phyloP scores from a whole-genome alignment of 2,888 invertebrate species.

The Troides oblongomaculatus region DNA sequence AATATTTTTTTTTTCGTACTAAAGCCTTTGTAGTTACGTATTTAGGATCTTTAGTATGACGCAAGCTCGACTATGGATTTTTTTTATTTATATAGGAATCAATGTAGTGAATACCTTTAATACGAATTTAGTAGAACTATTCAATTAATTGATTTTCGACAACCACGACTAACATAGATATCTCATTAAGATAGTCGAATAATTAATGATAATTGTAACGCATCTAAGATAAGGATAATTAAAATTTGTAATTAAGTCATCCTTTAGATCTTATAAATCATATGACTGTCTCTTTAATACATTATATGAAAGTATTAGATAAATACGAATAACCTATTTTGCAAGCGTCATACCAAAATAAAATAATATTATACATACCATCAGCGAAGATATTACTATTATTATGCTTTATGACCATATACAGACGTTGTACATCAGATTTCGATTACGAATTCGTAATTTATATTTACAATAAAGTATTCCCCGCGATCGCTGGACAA shows the following conservation, averaged over 20 bases:
- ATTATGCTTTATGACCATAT: slow-evolving; percentile 69
- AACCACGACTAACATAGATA: slow-evolving; percentile 13
- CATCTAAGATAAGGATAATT: slow-evolving; percentile 14
- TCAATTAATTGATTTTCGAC: slow-evolving; percentile 17
- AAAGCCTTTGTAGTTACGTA: slow-evolving; percentile 78
- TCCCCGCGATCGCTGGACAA: slow-evolving; percentile 13
- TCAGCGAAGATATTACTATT: slow-evolving; percentile 56
- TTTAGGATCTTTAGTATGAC: slow-evolving; percentile 61
- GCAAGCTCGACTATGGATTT: slow-evolving; percentile 33
- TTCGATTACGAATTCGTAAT: slow-evolving; percentile 63
- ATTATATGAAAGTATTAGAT: too few species aligned
- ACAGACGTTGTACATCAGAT: slow-evolving; percentile 79
- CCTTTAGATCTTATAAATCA: background rate
- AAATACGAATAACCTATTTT: background rate
- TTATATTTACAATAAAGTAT: slow-evolving; percentile 56
- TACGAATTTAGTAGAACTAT: background rate
- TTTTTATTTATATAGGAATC: slow-evolving; percentile 19
- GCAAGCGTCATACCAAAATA: slow-evolving; percentile 33
- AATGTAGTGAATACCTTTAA: background rate
- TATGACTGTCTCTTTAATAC: too few species aligned
- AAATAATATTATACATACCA: slow-evolving; percentile 35
- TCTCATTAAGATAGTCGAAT: slow-evolving; percentile 13
- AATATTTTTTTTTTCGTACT: slow-evolving; percentile 65
- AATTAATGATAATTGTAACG: slow-evolving; percentile 13
- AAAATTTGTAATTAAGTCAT: slow-evolving; percentile 4